phyloP scores from a whole-genome alignment of 2,797 vertebrate genomes.

The Halcyon badia region DNA sequence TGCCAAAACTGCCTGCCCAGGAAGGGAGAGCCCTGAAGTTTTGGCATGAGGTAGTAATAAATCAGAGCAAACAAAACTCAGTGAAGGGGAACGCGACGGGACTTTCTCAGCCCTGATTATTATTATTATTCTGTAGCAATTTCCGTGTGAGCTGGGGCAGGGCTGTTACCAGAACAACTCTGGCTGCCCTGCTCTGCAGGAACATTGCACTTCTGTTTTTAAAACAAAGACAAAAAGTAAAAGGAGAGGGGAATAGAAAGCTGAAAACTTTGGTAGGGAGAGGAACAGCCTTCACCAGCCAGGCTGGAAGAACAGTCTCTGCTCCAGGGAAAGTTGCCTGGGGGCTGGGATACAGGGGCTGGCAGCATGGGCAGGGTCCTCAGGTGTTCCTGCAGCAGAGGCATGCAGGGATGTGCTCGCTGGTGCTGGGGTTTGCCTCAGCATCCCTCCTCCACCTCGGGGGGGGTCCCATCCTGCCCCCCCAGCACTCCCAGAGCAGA shows the following conservation, averaged over 20 bases:
- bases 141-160: neutral
- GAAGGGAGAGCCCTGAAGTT: constrained; percentile 20
- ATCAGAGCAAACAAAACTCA: constrained; percentile 39
- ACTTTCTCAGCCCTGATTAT: constrained; percentile 24
- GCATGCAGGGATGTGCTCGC: accelerated
- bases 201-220: accelerated
- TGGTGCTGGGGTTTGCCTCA: neutral
- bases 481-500: neutral
- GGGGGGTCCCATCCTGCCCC: neutral
- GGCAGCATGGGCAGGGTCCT: neutral
- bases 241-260: neutral
- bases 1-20: neutral
- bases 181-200: accelerated
- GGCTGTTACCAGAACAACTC: neutral
- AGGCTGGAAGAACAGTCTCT: neutral
- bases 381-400: neutral
- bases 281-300: accelerated
- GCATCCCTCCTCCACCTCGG: accelerated
- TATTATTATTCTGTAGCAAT: constrained; percentile 10
- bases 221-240: neutral
- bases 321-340: neutral
- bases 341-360: neutral
- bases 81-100: accelerated
- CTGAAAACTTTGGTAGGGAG: neutral
- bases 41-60: neutral